Conservation (phyloP, 2,113 vertebrate species). For the Galemys pyrenaicus region DNA sequence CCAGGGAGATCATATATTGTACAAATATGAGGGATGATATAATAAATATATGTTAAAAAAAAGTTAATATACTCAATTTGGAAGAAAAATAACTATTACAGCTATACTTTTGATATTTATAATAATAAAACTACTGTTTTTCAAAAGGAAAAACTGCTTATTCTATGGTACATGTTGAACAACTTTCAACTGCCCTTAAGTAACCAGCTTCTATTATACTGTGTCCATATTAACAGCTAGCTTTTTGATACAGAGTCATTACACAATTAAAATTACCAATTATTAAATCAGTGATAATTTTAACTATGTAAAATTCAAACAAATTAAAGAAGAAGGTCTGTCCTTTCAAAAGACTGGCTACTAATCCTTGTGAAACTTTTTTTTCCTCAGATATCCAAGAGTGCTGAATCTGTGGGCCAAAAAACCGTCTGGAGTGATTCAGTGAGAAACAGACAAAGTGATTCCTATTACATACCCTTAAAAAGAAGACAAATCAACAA, state of each 20-base stretch:
- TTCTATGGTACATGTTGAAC: neutral
- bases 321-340: neutral
- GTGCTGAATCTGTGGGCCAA: neutral
- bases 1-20: too few relatives aligned
- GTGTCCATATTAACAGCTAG: neutral
- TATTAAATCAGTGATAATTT: neutral
- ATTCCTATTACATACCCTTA: neutral
- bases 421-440: neutral
- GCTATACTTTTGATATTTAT: conserved; percentile 14
- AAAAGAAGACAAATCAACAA: neutral
- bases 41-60: too few relatives aligned
- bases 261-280: neutral
- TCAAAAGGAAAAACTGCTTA: conserved; percentile 48
- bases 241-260: neutral
- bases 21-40: too few relatives aligned
- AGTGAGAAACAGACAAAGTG: neutral
- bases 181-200: conserved; percentile 26
- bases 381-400: neutral
- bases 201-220: neutral
- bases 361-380: neutral
- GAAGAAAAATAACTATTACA: neutral
- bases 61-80: too few relatives aligned
- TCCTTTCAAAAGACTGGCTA: neutral
- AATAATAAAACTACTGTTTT: conserved; percentile 52
- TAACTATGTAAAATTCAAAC: conserved; percentile 22